Evolutionary conservation across 2,113 vertebrate genomes (phyloP), one percentile per base, ranked within the genome.

Genomic region (Marmota monax): DNA sequence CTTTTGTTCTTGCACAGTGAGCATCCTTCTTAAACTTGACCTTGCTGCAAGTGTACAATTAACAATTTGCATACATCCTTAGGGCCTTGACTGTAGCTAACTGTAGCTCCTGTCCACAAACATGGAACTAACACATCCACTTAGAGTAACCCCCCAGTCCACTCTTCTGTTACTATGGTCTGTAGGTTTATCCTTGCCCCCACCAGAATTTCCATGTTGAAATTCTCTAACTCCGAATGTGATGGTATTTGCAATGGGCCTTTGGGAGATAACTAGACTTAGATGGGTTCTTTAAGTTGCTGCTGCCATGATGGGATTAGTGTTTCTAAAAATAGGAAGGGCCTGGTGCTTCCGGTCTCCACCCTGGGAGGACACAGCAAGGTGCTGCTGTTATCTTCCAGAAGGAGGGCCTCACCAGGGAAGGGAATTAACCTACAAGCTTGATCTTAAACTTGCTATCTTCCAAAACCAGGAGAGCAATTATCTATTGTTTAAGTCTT

Each of bases 351-450:
- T 58, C 73, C 8, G 4, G 5, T 34, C 20, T 20, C 29, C 27
- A 29, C 12, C 7, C 20, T 9, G 6, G 9, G 3, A 45, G 22
- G 4, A 63, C 32, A 63, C 23, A 76, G 56, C 56, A 58, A 58
- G 22, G 22, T 20, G 8, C 20, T 58, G 34, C 8, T 48, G 27
- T 7, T 76, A 7, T 51, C n/a, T 39, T 25, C 22, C 39, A 25
- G 42, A 32, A 32, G 6, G 17, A 27, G 8, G 12, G 0, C 14
- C 39, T 45, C 7, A 4, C 1, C 16, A 37, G 39, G 39, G 6
- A 80, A 80, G 1, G 1, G 17, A 37, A 72, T 48, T 2, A 4
- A 10, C 12, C 23, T 42, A 4, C 1, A 17, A 2, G 20, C 8
- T 53, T 39, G 6, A 34, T 87, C 48, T 86, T 86, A 23, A 2